Base-by-base conservation (phyloP, 2,113 vertebrate genomes). In the Colossoma macropomum region DNA sequence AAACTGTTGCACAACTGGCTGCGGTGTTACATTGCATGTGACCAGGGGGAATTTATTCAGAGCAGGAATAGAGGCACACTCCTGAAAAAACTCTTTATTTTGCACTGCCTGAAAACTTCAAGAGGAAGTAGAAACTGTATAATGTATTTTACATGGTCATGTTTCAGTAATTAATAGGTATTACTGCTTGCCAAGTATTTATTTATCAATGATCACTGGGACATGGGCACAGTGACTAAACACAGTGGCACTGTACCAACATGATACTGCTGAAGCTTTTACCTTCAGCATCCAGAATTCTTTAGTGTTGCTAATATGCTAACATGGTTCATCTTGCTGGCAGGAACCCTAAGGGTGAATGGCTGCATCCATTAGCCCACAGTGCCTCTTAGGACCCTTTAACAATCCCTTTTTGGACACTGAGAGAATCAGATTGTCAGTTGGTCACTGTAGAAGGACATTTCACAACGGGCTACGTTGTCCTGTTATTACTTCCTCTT, bases 31-130 rank as follows among this genome's bases (percentile, higher is more conserved):
- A 77, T 34, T 25, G 71, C 83, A 82, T 82, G 84, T 85, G 86
- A 87, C 81, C 74, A 56, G 25, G 83, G 86, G 86, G 71, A 79
- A 79, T 79, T 84, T 82, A 59, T 84, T 79, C 34, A 87, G 82
- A 13, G n/a, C 28, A 79, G 38, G 69, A 77, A 80, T 69, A 70
- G 69, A 80, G 73, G 75, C 19, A 52, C 38, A 28, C 30, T 72
- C 52, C 28, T 76, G 5, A 25, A 77, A 80, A 71, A 71, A 71
- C 6, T 70, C 48, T 70, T 3, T 66, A 54, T 52, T 52, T n/a
- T 38, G 50, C 50, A 9, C 30, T 70, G 66, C 4, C 23, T 70
- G 16, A 77, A 21, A 68, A 27, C 1, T 52, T 77, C 28, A 72
- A 76, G 68, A 83, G 63, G 78, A 84, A 80, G 73, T 83, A 15